Base-by-base conservation (phyloP, 2,888 invertebrate species). In the Leucania comma region DNA sequence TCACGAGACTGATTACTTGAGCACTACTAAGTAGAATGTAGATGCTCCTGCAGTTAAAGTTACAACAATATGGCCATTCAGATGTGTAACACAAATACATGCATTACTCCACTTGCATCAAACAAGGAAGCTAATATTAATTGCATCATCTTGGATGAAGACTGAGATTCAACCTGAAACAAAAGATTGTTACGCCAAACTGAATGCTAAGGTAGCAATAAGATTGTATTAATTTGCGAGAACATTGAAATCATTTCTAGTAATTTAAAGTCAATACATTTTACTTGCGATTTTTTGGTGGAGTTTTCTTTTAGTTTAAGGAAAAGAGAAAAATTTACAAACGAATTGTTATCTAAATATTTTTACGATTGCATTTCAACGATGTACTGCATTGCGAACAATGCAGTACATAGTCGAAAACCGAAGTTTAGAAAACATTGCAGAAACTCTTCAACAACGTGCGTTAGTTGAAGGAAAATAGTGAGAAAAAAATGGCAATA, bases 101-200 rank as follows among this genome's bases (percentile, higher is more conserved):
- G 76, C 65, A 75, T 80, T 75, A 70, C 69, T 81, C 68, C 54
- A 73, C 78, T 84, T 82, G 61, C 83, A 73, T 68, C 68, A 80
- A 79, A 83, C 81, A 24, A 75, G 77, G 81, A 83, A 83, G 81
- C 75, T 80, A 62, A 80, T 62, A 57, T 80, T 80, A 79, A 83
- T 79, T 79, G 56, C 78, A 82, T 68, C 74, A 79, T 79, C 83
- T 79, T 67, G 63, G 59, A 72, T 72, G 26, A 72, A 64, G 82
- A 50, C 42, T 58, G 72, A 64, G 74, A 73, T 73, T 82, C 67
- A 29, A 61, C 38, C 35, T 72, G 57, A 67, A 78, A 61, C 60
- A 35, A 24, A 70, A 64, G 42, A 67, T 61, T 59, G 38, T 78
- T 78, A 51, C 53, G 73, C 42, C 60, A 78, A 82, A 82, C 29